Percentiles rank a stretch among this genome's conserved stretches.
Conservation (phyloP, 1,140 invertebrate species). For the Ceratosolen solmsi region DNA sequence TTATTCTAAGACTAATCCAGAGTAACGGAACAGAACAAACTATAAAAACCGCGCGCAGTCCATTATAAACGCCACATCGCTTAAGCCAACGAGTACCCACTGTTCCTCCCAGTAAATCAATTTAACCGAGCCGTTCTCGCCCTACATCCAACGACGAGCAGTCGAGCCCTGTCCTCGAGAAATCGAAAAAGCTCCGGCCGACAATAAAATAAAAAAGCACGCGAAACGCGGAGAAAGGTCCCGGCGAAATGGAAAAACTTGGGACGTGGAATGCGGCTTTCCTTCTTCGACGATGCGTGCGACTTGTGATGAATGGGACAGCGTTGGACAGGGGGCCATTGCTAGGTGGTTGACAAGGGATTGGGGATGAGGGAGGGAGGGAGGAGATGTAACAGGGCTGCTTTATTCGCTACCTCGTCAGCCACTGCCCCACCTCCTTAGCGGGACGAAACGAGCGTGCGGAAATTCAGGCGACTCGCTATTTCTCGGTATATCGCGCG, state of each 20-base stretch:
- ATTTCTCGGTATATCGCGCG: no score
- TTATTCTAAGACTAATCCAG: not conserved
- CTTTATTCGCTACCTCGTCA: no score
- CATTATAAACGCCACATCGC: constrained; percentile 12
- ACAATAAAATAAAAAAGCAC: not conserved
- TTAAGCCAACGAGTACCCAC: not conserved
- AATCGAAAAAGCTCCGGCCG: not conserved
- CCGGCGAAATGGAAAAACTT: not conserved
- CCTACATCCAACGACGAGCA: not conserved
- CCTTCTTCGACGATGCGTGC: not conserved
- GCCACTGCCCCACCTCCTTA: no score
- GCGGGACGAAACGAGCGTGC: no score
- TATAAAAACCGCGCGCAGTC: not conserved
- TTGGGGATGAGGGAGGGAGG: no score
- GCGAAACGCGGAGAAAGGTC: not conserved
- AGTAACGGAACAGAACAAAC: not conserved
- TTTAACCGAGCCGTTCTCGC: constrained; percentile 1
- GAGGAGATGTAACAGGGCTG: no score
- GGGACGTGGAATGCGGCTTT: not conserved
- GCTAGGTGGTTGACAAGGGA: no score
- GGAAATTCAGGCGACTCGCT: no score
- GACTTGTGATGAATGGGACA: constrained; percentile 30
- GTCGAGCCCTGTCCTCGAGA: not conserved
- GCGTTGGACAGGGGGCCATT: not conserved
- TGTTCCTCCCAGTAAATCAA: constrained; percentile 2